Percentiles rank a stretch among this genome's conserved stretches.
These are phyloP conservation scores for Saccostrea glomerata DNA, from an alignment of 1,140 invertebrate species.

Conservation along the genomic window DNA sequence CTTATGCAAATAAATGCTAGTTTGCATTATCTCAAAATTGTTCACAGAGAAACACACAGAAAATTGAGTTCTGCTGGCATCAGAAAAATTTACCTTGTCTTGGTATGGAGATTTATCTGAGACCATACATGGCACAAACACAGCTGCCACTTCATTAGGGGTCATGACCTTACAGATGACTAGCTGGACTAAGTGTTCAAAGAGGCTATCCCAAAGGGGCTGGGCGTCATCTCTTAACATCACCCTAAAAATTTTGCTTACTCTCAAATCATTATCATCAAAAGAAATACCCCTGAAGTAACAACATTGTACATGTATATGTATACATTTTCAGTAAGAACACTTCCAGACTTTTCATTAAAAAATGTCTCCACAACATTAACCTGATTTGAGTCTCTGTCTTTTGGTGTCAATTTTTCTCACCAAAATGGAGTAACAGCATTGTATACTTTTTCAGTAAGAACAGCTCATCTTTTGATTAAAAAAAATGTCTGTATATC, in stretches of 20 bases:
- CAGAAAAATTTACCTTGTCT: constrained; percentile 63
- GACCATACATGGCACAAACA: constrained; percentile 74
- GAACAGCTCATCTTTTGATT: no score
- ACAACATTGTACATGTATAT: no score
- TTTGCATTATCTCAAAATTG: no score
- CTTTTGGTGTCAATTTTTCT: constrained; percentile 54
- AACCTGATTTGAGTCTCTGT: constrained; percentile 64
- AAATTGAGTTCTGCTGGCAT: background rate
- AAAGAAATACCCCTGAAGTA: no score
- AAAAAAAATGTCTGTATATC: no score
- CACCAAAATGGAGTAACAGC: constrained; percentile 62
- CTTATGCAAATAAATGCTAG: no score
- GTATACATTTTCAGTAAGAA: no score
- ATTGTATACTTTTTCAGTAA: no score
- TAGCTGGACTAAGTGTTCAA: constrained; percentile 67
- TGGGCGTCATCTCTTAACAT: constrained; percentile 62
- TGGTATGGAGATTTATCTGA: constrained; percentile 63
- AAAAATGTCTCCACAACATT: background rate
- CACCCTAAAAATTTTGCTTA: constrained; percentile 42
- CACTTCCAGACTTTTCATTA: no score
- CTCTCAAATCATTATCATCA: no score
- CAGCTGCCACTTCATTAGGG: constrained; percentile 69
- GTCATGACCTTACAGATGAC: constrained; percentile 67
- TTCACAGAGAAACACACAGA: background rate
- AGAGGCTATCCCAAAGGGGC: constrained; percentile 69